A percentile compares a stretch with the other conserved stretches of the same genome.
Conservation (phyloP, 2,797 vertebrate genomes). For the Falco concolor region DNA sequence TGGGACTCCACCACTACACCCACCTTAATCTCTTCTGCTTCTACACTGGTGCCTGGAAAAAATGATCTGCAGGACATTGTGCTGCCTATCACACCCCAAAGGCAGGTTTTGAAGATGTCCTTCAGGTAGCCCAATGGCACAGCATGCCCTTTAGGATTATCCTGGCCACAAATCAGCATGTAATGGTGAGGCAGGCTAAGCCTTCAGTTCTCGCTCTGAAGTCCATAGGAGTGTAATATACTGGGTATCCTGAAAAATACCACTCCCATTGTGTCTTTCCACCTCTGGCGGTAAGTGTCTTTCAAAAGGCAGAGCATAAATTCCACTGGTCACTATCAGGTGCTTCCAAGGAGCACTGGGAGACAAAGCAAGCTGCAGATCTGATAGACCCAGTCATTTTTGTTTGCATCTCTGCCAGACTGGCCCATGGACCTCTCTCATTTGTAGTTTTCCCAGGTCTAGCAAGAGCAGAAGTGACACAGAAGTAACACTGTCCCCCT, state of each 20-base stretch:
- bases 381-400: not conserved
- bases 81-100: not conserved
- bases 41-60: not conserved
- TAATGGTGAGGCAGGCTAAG: not conserved
- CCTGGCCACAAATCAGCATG: not conserved
- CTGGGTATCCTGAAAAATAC: not conserved
- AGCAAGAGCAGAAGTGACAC: not conserved
- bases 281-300: not conserved
- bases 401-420: not conserved
- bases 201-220: not conserved
- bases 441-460: not conserved
- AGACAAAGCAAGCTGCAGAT: not conserved
- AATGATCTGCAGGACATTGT: not conserved
- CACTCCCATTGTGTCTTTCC: not conserved
- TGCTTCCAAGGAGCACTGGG: not conserved
- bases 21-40: not conserved
- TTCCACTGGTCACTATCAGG: not conserved
- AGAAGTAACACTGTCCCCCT: not conserved
- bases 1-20: too few species aligned
- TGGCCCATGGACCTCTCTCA: not conserved
- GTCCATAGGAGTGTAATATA: not conserved
- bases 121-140: rapidly evolving
- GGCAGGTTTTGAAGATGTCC: not conserved
- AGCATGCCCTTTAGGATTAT: not conserved
- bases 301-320: not conserved